These are phyloP conservation scores for Cremastobaeus sp. DNA, from an alignment of 2,888 invertebrate species.

Conservation along the genomic window DNA sequence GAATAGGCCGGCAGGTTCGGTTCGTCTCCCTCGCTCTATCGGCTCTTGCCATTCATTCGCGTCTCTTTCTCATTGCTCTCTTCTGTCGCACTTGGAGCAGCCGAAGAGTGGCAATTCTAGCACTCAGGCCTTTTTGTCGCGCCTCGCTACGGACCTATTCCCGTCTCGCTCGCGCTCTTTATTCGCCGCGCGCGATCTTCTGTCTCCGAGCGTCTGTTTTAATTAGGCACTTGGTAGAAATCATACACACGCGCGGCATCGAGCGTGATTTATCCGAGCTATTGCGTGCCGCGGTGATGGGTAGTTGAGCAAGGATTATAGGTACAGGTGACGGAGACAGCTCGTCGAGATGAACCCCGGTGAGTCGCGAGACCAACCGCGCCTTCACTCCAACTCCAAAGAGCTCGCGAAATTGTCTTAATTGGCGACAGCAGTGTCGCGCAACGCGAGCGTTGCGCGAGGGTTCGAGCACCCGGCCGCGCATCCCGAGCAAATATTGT, in stretches of 20 bases:
- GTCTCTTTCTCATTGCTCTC: conserved; percentile 66
- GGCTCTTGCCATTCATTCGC: conserved; percentile 47
- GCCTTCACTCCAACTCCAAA: conserved; percentile 22
- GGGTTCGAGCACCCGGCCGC: conserved; percentile 28
- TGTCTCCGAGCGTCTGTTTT: conserved; percentile 78
- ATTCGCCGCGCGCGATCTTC: conserved; percentile 65
- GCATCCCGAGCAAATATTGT: conserved; percentile 27
- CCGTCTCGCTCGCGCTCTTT: conserved; percentile 72
- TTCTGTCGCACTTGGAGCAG: conserved; percentile 72
- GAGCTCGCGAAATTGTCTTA: conserved; percentile 55
- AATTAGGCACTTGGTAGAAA: conserved; percentile 79
- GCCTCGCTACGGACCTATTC: conserved; percentile 72
- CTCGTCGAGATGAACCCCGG: conserved; percentile 49
- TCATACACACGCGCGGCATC: too few relatives aligned
- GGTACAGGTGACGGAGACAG: conserved; percentile 72
- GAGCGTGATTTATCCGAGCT: too few relatives aligned
- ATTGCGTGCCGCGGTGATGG: conserved; percentile 73
- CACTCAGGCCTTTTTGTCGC: conserved; percentile 75
- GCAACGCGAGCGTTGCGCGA: conserved; percentile 35
- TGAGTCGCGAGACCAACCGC: conserved; percentile 33
- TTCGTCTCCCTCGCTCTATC: conserved; percentile 61
- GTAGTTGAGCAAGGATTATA: conserved; percentile 77
- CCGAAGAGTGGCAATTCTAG: conserved; percentile 78
- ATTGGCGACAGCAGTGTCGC: conserved; percentile 53
- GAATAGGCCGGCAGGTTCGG: conserved; percentile 68